phyloP scores from a whole-genome alignment of 2,888 invertebrate species.

The Plagodis pulveraria region DNA sequence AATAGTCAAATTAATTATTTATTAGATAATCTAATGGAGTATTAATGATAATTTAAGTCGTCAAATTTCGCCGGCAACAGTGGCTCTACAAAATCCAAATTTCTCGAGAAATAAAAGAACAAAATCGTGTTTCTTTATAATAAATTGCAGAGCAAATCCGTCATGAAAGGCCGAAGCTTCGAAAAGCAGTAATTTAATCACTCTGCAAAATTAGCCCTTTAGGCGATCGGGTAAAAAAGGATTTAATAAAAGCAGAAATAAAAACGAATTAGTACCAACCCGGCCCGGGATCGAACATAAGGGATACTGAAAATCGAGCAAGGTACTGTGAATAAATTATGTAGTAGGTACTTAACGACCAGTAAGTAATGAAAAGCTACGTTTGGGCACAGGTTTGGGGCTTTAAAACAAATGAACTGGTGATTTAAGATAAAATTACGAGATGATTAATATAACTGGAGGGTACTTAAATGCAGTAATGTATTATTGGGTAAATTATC shows the following conservation, averaged over 20 bases:
- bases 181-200: constrained; percentile 58
- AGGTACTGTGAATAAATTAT: constrained; percentile 34
- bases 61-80: constrained; percentile 9
- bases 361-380: constrained; percentile 27
- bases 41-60: too few relatives aligned
- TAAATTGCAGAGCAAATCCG: constrained; percentile 44
- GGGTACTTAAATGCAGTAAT: constrained; percentile 12
- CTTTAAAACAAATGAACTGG: constrained; percentile 24
- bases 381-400: too few relatives aligned
- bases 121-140: constrained; percentile 30
- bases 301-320: constrained; percentile 18
- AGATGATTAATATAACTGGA: constrained; percentile 13
- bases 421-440: constrained; percentile 21
- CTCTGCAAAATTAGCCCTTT: constrained; percentile 57
- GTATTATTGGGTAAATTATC: neutral
- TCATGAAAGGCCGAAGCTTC: constrained; percentile 50
- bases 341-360: constrained; percentile 13
- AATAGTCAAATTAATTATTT: too few relatives aligned
- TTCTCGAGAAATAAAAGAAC: constrained; percentile 24
- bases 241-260: constrained; percentile 30
- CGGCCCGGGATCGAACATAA: constrained; percentile 14
- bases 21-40: too few relatives aligned
- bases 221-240: constrained; percentile 48
- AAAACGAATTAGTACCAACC: constrained; percentile 32
- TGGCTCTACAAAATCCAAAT: constrained; percentile 25